phyloP scores from a whole-genome alignment of 2,888 invertebrate genomes.

The Megaustenia siamemsis region DNA sequence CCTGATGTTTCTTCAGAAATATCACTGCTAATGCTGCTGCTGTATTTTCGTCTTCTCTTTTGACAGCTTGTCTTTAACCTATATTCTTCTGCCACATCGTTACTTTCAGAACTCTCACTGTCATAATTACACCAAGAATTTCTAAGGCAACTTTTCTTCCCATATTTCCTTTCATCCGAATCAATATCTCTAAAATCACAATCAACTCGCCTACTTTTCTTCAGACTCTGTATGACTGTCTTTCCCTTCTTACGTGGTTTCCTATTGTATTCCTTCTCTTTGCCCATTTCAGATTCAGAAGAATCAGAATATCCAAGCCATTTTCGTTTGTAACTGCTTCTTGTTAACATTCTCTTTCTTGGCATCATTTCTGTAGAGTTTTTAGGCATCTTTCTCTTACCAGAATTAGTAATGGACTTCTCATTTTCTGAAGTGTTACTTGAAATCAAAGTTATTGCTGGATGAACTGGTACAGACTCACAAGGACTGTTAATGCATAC shows the following conservation, averaged over 20 bases:
- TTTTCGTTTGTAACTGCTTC: conserved; percentile 27
- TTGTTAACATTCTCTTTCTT: conserved; percentile 2
- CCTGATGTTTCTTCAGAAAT: background rate
- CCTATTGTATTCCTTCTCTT: conserved; percentile 19
- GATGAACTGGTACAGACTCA: background rate
- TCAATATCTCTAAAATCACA: background rate
- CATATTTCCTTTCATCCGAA: conserved; percentile 40
- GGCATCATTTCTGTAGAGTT: background rate
- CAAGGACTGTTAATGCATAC: background rate
- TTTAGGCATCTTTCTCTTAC: conserved; percentile 7
- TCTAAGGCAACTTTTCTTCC: conserved; percentile 1
- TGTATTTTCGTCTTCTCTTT: conserved; percentile 16
- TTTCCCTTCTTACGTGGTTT: conserved; percentile 15
- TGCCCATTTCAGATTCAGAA: conserved; percentile 37
- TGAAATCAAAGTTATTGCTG: background rate
- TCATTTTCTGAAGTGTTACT: background rate
- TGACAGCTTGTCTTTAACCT: background rate
- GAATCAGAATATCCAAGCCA: conserved; percentile 39
- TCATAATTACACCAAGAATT: background rate
- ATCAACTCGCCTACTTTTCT: conserved; percentile 15
- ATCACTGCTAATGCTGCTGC: conserved; percentile 2
- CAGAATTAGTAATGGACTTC: background rate
- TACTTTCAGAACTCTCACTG: background rate
- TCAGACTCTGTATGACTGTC: background rate
- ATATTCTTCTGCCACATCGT: background rate